Evolutionary conservation across 2,888 invertebrate genomes (phyloP), one percentile per base, ranked within the genome.

Genomic region (Xanthorhoe spadicearia): DNA sequence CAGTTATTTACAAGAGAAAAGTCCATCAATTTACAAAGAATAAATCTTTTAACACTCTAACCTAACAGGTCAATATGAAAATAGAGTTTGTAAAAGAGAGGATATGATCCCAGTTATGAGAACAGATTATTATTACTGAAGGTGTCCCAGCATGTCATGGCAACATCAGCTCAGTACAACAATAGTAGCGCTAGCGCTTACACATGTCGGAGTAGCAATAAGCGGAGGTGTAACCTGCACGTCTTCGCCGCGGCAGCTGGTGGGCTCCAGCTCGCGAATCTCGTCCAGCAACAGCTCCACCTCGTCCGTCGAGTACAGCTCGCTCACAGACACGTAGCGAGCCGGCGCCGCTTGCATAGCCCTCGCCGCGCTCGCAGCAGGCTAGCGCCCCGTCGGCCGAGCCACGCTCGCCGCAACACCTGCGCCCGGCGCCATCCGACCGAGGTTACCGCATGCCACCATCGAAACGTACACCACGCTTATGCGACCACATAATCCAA

Each of bases 221-320:
- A 54, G 19, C 17, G 0, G 43, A 1, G 48, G 8, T 18, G 52
- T 56, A 68, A 85, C 88, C 88, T 92, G 91, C 84, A 90, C 86
- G 83, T 93, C 92, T 74, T 93, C 93, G 77, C 90, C 92, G 82
- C 90, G 91, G 77, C 92, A 92, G 86, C 91, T 90, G 73, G 90
- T 90, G 70, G 92, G 93, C 89, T 93, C 93, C 89, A 93, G 90
- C 83, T 92, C 93, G 74, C 93, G 83, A 72, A 93, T 93, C 85
- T 93, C 93, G 84, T 93, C 93, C 82, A 93, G 83, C 82, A 93
- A 81, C 86, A 93, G 91, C 90, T 93, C 93, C 92, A 93, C 93
- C 81, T 93, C 93, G 93, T 93, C 93, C 68, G 92, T 89, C 77
- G 92, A 89, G 82, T 93, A 93, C 84, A 93, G 87, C 87, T 93